Conservation (phyloP, 1,140 invertebrate species). For the Calephelis virginiensis region DNA sequence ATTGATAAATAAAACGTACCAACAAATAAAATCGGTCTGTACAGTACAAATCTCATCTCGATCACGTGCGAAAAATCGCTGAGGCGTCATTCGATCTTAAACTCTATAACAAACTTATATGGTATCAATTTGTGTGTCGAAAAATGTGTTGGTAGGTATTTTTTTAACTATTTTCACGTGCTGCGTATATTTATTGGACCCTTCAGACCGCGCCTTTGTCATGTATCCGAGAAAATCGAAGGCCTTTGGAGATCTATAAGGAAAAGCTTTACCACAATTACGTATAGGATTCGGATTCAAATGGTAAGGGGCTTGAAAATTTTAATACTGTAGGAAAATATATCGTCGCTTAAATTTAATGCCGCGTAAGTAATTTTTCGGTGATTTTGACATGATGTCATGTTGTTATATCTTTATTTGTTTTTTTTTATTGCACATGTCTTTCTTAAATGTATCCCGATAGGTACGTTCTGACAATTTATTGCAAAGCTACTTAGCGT, state of each 20-base stretch:
- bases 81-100: slow-evolving; percentile 34
- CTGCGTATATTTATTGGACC: slow-evolving; percentile 67
- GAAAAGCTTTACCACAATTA: slow-evolving; percentile 66
- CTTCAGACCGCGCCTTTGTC: slow-evolving; percentile 71
- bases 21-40: slow-evolving; percentile 44
- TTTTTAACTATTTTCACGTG: slow-evolving; percentile 69
- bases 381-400: no score
- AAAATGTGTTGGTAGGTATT: slow-evolving; percentile 37
- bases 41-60: slow-evolving; percentile 45
- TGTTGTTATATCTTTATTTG: no score
- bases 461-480: no score
- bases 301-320: slow-evolving; percentile 60
- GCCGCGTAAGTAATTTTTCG: no score
- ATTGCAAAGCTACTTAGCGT: no score
- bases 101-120: slow-evolving; percentile 39
- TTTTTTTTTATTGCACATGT: no score
- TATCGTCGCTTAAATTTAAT: no score
- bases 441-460: no score
- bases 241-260: slow-evolving; percentile 33
- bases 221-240: slow-evolving; percentile 70
- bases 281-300: slow-evolving; percentile 69
- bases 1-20: slow-evolving; percentile 22
- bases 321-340: slow-evolving; percentile 3
- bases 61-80: slow-evolving; percentile 41
- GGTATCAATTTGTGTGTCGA: slow-evolving; percentile 47